Conservation (phyloP, 2,113 vertebrate species). For the Bombycilla garrulus region DNA sequence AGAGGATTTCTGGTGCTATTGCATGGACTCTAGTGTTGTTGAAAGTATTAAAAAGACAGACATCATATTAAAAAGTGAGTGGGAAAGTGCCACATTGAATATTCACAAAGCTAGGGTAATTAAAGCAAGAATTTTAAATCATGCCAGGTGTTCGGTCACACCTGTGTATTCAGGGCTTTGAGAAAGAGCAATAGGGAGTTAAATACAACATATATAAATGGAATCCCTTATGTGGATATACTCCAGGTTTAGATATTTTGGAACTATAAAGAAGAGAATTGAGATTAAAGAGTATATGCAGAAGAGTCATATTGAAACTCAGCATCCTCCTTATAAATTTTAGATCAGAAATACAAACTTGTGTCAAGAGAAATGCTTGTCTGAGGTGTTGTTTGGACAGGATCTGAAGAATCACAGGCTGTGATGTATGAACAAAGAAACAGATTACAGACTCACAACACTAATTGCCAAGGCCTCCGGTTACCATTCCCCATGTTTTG, state of each 20-base stretch:
- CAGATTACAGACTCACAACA: conserved; percentile 3
- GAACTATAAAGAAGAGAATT: neutral
- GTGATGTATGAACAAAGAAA: conserved; percentile 54
- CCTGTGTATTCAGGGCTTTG: neutral
- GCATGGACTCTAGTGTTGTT: neutral
- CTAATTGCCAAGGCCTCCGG: conserved; percentile 47
- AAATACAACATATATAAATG: neutral
- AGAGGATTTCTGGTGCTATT: neutral
- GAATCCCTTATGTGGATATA: neutral
- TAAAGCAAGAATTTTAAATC: neutral
- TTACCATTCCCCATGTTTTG: conserved; percentile 38
- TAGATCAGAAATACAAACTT: conserved; percentile 27
- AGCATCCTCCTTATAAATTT: conserved; percentile 40
- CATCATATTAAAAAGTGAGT: neutral
- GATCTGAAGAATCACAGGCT: conserved; percentile 42
- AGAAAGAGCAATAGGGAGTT: neutral
- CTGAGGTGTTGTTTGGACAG: conserved; percentile 45
- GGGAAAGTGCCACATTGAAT: neutral
- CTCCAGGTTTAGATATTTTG: neutral
- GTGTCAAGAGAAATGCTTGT: conserved; percentile 20
- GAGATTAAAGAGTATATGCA: conserved; percentile 39
- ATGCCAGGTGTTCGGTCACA: neutral
- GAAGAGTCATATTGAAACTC: conserved; percentile 28
- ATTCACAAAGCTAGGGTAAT: neutral
- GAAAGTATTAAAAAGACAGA: neutral